Conservation (phyloP, 2,888 invertebrate genomes). For the Acrobasis repandana region DNA sequence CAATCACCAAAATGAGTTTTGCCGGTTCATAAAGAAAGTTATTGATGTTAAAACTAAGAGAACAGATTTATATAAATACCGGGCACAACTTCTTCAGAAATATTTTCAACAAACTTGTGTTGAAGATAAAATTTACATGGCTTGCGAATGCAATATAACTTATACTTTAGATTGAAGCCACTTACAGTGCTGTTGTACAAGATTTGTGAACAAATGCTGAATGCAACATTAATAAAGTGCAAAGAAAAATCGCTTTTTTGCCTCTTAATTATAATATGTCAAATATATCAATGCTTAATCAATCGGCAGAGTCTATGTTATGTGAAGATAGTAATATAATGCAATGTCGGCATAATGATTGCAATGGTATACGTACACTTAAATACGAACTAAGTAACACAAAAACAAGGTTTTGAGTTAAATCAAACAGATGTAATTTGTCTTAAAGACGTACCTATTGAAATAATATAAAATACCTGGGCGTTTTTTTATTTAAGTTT, state of each 20-base stretch:
- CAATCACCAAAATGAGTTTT: neutral
- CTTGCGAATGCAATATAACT: neutral
- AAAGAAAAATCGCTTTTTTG: neutral
- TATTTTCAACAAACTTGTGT: neutral
- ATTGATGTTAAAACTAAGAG: neutral
- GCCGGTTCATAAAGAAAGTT: neutral
- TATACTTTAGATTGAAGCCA: neutral
- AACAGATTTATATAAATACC: too few species aligned
- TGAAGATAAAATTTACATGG: neutral
- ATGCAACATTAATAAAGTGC: neutral
- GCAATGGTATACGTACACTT: neutral
- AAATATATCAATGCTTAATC: neutral
- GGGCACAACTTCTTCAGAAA: too few species aligned
- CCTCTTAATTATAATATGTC: neutral
- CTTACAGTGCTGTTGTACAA: constrained; percentile 1
- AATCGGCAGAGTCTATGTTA: neutral
- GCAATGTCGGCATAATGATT: constrained; percentile 3
- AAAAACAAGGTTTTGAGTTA: neutral
- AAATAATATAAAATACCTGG: too few species aligned
- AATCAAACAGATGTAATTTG: neutral
- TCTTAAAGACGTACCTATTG: too few species aligned
- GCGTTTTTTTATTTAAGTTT: too few species aligned
- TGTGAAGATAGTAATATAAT: neutral
- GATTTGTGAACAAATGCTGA: neutral
- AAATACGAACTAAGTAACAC: constrained; percentile 3